Percentiles rank a stretch among this genome's conserved stretches.
These are phyloP conservation scores for Agriopis marginaria DNA, from an alignment of 2,888 invertebrate genomes.

Conservation along the genomic window DNA sequence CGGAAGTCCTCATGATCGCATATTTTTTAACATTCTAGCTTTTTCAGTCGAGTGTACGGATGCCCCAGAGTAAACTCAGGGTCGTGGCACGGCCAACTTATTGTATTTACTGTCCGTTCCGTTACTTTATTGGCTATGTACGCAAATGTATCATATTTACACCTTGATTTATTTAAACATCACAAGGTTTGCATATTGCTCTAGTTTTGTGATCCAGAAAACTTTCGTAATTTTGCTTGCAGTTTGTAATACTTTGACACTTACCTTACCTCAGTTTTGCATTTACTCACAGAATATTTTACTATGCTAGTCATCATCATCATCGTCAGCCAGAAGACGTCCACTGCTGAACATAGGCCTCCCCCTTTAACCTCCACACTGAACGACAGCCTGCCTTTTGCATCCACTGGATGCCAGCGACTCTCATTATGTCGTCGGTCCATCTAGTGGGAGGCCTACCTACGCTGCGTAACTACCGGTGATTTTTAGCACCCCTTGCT, in stretches of 20 bases:
- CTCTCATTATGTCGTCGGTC: too few relatives aligned
- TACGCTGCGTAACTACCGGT: too few relatives aligned
- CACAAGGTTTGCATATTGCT: conserved; percentile 11
- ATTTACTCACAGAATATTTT: not conserved
- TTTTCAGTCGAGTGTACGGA: conserved; percentile 33
- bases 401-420: too few relatives aligned
- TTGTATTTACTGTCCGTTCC: conserved; percentile 36
- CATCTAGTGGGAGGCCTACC: too few relatives aligned
- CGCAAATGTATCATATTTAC: conserved; percentile 45
- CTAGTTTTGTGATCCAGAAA: conserved; percentile 2
- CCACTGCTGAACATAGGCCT: too few relatives aligned
- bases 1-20: too few relatives aligned
- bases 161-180: conserved; percentile 28
- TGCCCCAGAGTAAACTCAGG: conserved; percentile 33
- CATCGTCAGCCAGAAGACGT: too few relatives aligned
- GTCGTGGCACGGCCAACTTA: conserved; percentile 34
- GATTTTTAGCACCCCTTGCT: too few relatives aligned
- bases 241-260: not conserved
- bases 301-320: too few relatives aligned
- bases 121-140: conserved; percentile 46
- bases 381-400: too few relatives aligned
- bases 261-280: too few relatives aligned
- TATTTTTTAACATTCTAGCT: not conserved
- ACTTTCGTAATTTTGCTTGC: not conserved
- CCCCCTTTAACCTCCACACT: too few relatives aligned